Conservation (phyloP, 2,797 vertebrate species). For the Furcifer pardalis region DNA sequence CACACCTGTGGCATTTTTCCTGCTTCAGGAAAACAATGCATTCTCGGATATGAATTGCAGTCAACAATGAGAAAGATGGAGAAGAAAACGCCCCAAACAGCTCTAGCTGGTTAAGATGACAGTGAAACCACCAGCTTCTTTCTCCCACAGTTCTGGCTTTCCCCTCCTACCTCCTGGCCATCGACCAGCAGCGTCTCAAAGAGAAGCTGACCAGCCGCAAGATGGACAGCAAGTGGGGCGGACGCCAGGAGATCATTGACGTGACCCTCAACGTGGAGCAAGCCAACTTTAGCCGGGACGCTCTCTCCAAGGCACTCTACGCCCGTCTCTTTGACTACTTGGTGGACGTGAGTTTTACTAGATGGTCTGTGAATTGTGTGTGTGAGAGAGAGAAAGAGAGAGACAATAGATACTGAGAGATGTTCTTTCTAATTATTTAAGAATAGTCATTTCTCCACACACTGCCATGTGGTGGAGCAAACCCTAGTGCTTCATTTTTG, state of each 20-base stretch:
- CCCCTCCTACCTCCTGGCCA: conserved; percentile 81
- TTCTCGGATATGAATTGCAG: too few relatives aligned
- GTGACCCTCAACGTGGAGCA: conserved; percentile 85
- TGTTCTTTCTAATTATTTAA: not conserved
- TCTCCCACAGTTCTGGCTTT: conserved; percentile 80
- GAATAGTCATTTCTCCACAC: not conserved
- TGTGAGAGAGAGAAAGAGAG: too few relatives aligned
- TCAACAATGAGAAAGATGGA: too few relatives aligned
- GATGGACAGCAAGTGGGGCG: conserved; percentile 88
- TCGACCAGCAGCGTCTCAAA: conserved; percentile 78
- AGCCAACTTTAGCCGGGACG: conserved; percentile 81
- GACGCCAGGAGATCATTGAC: conserved; percentile 79
- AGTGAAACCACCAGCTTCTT: not conserved
- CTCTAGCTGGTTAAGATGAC: not conserved
- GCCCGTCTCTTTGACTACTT: conserved; percentile 83
- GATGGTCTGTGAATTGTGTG: too few relatives aligned
- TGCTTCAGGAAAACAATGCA: too few relatives aligned
- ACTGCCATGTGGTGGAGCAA: not conserved
- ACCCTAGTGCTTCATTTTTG: not conserved
- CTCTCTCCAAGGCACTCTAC: conserved; percentile 83
- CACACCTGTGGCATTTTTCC: too few relatives aligned
- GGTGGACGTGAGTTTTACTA: conserved; percentile 76
- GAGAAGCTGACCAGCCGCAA: conserved; percentile 82
- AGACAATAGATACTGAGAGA: too few relatives aligned
- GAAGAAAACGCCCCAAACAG: too few relatives aligned